Evolutionary conservation across 2,113 vertebrate species (phyloP), one percentile per base, ranked within the genome.

Genomic region (Mesembrinibis cayennensis): DNA sequence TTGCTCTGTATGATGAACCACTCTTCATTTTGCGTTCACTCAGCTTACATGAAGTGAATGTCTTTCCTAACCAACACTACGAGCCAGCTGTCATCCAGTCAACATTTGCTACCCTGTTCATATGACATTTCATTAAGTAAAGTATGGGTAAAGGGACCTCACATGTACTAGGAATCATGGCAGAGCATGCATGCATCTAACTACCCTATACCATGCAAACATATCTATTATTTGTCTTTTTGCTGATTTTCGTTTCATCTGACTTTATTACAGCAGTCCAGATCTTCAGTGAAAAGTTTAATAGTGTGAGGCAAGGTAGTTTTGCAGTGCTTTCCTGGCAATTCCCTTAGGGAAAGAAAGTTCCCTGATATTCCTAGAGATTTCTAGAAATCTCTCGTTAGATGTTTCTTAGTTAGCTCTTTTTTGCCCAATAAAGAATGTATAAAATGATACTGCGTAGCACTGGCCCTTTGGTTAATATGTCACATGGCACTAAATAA

Each of bases 151-250:
- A 50, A 62, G 30, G 26, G 8, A 53, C 6, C 26, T 70, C 50
- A 6, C 26, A 4, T 2, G 7, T 34, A 7, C 27, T 22, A 44
- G 63, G 11, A 63, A 18, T 29, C 34, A 30, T 18, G 16, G 34
- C 26, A 69, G 30, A 69, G 10, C 19, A 27, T 4, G 10, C 14
- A 6, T 16, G 6, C 16, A 42, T 38, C 30, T 49, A 29, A 27
- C 7, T 73, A 36, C 4, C 20, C 20, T 42, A 14, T 12, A 49
- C 13, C 6, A 66, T 0, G 0, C 34, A 52, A 80, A 40, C 1
- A 1, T 10, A 17, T 8, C 40, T 25, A 4, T 3, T 21, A n/a
- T 40, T 76, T 55, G 12, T 77, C 11, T 36, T 83, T 56, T 38
- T 52, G 40, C 13, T 62, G 16, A 23, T 13, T 78, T 80, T 73